Base-by-base conservation (phyloP, 35 echinoderm and acorn worm genomes). In the Eucidaris tribuloides region DNA sequence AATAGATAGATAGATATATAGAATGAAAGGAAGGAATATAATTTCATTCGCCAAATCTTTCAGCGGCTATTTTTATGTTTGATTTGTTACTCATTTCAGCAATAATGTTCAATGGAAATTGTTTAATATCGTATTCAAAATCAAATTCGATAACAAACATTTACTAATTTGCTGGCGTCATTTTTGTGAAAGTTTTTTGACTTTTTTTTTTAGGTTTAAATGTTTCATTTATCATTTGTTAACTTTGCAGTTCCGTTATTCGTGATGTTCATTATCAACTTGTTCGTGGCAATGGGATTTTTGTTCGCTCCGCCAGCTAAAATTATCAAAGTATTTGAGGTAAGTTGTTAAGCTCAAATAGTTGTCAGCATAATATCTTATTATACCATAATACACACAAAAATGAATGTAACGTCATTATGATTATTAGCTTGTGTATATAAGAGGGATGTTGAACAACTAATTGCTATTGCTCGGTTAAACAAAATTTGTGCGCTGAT, bases 261-360 rank as follows among this genome's bases (percentile, higher is more conserved):
- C 35, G 37, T 74, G 9, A 40, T 74, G 0, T 44, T 74, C 68
- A 41, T 38, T 19, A 40, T 74, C 15, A 22, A 74, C 11, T 44
- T 74, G 9, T 36, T 74, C 40, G 44, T 74, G 35, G 24, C n/a
- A 2, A 22, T 74, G 14, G 68, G 68, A 0, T 74, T 74, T 44
- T 40, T 74, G 2, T 74, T 74, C n/a, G 29, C 29, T 44, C 41
- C 68, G 3, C 68, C 68, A 1, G 17, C 36, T 7, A 74, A 32
- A 6, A 74, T 74, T 40, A 44, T 74, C 38, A 74, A 74, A 74
- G 68, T 22, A 20, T 74, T 74, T 44, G 2, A 74, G 68, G 68
- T 74, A 44, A 74, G 40, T 7, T 52, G 48, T n/a, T n/a, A n/a
- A n/a, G 48, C 48, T 52, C 9, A 11, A 52, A n/a, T 9, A 11